These are phyloP conservation scores for Peromyscus eremicus DNA, from an alignment of 2,797 vertebrate genomes.

Conservation along the genomic window DNA sequence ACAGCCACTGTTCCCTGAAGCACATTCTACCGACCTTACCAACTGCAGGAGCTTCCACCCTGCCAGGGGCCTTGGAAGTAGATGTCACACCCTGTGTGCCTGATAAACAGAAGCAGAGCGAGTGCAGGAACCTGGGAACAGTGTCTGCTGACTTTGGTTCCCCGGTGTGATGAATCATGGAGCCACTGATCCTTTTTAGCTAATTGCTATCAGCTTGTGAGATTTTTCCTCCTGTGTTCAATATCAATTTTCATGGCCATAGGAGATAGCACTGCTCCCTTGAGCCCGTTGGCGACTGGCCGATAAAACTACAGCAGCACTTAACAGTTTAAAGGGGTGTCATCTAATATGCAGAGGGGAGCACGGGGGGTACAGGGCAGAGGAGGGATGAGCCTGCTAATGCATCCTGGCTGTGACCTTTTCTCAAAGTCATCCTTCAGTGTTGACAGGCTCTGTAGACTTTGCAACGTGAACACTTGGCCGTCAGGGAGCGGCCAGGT, in stretches of 20 bases:
- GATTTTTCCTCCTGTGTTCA: slow-evolving; percentile 96
- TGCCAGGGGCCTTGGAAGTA: slow-evolving; percentile 90
- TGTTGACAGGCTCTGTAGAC: background rate
- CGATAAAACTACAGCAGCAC: slow-evolving; percentile 96
- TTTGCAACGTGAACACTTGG: rapidly evolving
- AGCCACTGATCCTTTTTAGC: slow-evolving; percentile 99
- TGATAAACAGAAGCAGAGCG: slow-evolving; percentile 89
- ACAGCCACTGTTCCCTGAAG: slow-evolving; percentile 79
- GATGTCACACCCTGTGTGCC: slow-evolving; percentile 91
- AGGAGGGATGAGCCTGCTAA: slow-evolving; percentile 88
- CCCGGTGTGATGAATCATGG: slow-evolving; percentile 96
- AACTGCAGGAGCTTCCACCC: slow-evolving; percentile 86
- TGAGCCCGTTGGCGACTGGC: slow-evolving; percentile 93
- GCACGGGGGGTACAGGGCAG: slow-evolving; percentile 86
- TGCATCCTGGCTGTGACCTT: slow-evolving; percentile 90
- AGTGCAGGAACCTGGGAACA: slow-evolving; percentile 88
- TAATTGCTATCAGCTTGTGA: slow-evolving; percentile 99
- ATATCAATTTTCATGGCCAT: slow-evolving; percentile 99
- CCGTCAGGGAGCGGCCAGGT: background rate
- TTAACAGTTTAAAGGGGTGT: slow-evolving; percentile 93
- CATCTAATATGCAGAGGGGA: slow-evolving; percentile 91
- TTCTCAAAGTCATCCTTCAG: slow-evolving; percentile 78
- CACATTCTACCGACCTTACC: slow-evolving; percentile 81
- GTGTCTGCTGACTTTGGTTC: slow-evolving; percentile 95
- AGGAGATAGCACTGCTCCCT: slow-evolving; percentile 95